phyloP scores from a whole-genome alignment of 2,888 invertebrate species.

The Plagodis dolabraria region DNA sequence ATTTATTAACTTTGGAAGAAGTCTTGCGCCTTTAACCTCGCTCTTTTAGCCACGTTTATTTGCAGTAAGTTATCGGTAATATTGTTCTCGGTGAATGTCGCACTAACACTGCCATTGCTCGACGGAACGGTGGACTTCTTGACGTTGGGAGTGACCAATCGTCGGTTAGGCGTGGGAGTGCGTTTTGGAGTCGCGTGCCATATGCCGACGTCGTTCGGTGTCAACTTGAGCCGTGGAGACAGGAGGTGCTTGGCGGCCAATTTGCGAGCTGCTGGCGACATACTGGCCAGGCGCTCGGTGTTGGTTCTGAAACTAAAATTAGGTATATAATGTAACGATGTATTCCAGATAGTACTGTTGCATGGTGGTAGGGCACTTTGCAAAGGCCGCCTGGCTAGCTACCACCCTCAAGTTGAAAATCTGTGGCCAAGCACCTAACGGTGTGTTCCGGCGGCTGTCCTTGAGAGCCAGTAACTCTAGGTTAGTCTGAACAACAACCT shows the following conservation, averaged over 20 bases:
- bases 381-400: no score
- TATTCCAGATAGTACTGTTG: no score
- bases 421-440: no score
- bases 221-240: constrained; percentile 74
- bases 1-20: constrained; percentile 82
- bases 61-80: constrained; percentile 95
- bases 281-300: constrained; percentile 92
- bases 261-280: constrained; percentile 97
- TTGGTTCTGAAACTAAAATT: constrained; percentile 78
- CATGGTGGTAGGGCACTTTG: no score
- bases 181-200: constrained; percentile 62
- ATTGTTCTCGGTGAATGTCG: constrained; percentile 64
- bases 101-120: constrained; percentile 33
- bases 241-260: constrained; percentile 88
- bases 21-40: constrained; percentile 91
- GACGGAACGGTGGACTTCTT: constrained; percentile 30
- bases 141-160: constrained; percentile 55
- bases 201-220: constrained; percentile 69
- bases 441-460: no score
- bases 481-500: no score
- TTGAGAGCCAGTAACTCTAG: no score
- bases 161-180: constrained; percentile 48
- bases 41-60: constrained; percentile 89
- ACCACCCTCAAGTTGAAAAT: no score
- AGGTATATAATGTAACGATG: no score